These are phyloP conservation scores for Xenops minutus DNA, from an alignment of 2,797 vertebrate genomes.

Conservation along the genomic window DNA sequence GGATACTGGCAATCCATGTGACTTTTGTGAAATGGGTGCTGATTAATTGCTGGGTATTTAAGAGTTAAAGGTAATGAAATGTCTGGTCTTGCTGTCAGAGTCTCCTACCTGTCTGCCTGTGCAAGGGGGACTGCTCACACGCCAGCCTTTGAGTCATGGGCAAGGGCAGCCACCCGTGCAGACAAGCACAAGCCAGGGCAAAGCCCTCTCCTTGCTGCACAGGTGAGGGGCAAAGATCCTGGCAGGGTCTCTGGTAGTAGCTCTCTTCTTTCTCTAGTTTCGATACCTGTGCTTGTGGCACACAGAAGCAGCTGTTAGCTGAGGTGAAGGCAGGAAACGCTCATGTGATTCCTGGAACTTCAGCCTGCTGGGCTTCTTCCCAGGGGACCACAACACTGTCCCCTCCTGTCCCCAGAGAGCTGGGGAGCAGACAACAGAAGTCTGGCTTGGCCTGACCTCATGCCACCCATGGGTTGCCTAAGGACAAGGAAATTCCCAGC, in stretches of 20 bases:
- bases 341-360: neutral
- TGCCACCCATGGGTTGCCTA: neutral
- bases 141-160: constrained; percentile 26
- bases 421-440: neutral
- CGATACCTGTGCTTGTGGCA: fast-evolving
- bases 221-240: neutral
- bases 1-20: neutral
- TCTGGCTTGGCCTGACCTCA: neutral
- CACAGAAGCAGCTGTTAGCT: neutral
- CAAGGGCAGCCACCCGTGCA: neutral
- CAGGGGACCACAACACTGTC: neutral
- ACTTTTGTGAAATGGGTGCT: neutral
- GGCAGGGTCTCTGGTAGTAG: neutral
- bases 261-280: neutral
- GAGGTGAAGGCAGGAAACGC: neutral
- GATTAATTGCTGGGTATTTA: neutral
- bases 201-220: neutral
- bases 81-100: constrained; percentile 6
- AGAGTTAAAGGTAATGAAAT: constrained; percentile 15
- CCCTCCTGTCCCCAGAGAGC: neutral
- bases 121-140: neutral
- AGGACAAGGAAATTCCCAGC: neutral
- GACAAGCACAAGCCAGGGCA: neutral
- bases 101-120: constrained; percentile 15
- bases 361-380: neutral